These are phyloP conservation scores for Hydrochoerus hydrochaeris DNA, from an alignment of 2,113 vertebrate genomes.

Conservation along the genomic window DNA sequence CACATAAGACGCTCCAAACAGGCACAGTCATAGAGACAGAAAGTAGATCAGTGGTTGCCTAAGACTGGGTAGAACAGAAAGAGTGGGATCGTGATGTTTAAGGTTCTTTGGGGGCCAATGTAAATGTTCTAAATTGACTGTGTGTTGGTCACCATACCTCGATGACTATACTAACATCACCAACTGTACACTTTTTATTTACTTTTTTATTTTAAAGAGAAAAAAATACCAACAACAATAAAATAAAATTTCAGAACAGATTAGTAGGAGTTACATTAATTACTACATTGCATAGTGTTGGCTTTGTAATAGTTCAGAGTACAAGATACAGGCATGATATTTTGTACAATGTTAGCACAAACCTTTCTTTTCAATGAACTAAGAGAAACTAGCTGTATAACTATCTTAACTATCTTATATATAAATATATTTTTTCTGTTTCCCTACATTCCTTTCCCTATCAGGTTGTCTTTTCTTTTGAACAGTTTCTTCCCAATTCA, in stretches of 20 bases:
- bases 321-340: background rate
- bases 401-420: background rate
- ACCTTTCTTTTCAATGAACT: background rate
- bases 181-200: background rate
- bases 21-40: background rate
- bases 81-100: background rate
- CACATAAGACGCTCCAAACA: background rate
- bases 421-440: background rate
- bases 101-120: background rate
- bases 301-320: background rate
- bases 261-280: background rate
- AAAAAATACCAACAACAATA: background rate
- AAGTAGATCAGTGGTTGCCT: background rate
- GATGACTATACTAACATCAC: background rate
- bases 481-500: background rate
- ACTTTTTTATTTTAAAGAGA: background rate
- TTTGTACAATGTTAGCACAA: background rate
- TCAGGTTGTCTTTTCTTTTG: background rate
- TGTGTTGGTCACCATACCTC: background rate
- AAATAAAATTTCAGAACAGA: background rate
- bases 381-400: background rate
- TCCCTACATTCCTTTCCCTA: background rate
- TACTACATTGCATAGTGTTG: background rate
- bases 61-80: background rate
- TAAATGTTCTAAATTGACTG: background rate